Percentiles rank a stretch among this genome's conserved stretches.
Evolutionary conservation across 2,797 vertebrate genomes (phyloP).

Genomic region (Bradypodion ventrale): DNA sequence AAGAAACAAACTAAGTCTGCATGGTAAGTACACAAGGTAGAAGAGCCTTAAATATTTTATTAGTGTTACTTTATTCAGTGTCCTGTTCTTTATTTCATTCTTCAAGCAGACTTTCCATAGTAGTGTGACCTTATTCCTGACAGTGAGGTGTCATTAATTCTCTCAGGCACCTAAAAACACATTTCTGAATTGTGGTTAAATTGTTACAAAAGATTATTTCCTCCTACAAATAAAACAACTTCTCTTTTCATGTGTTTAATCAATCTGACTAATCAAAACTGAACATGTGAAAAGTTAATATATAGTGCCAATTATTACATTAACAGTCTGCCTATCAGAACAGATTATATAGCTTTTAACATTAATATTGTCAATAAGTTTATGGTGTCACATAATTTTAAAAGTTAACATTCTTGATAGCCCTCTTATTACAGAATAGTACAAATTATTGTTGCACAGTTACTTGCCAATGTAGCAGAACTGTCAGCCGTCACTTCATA

Average conservation of each 20-base stretch:
- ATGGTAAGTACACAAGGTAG: slow-evolving; percentile 19
- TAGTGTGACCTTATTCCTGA: background rate
- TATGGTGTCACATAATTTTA: background rate
- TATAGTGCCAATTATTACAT: slow-evolving; percentile 26
- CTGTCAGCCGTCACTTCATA: slow-evolving; percentile 51
- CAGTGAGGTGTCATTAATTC: slow-evolving; percentile 19
- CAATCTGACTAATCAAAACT: slow-evolving; percentile 46
- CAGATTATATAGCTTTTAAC: rapidly evolving
- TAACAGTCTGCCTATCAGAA: background rate
- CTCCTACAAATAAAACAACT: slow-evolving; percentile 53
- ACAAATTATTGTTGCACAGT: slow-evolving; percentile 51
- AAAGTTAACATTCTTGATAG: slow-evolving; percentile 50
- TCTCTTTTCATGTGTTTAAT: slow-evolving; percentile 36
- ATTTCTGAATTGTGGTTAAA: slow-evolving; percentile 52
- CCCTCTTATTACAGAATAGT: slow-evolving; percentile 57
- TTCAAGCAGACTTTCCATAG: slow-evolving; percentile 16
- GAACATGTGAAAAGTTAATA: slow-evolving; percentile 58
- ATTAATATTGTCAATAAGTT: background rate
- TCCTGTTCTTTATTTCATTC: background rate
- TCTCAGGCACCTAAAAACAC: slow-evolving; percentile 22
- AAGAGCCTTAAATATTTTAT: slow-evolving; percentile 28
- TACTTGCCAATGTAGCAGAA: slow-evolving; percentile 31
- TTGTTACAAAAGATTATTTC: slow-evolving; percentile 52
- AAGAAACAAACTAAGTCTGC: slow-evolving; percentile 21
- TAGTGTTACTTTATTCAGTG: slow-evolving; percentile 17